Evolutionary conservation across 2,888 invertebrate genomes (phyloP).

Genomic region (Lissonota sp.): DNA sequence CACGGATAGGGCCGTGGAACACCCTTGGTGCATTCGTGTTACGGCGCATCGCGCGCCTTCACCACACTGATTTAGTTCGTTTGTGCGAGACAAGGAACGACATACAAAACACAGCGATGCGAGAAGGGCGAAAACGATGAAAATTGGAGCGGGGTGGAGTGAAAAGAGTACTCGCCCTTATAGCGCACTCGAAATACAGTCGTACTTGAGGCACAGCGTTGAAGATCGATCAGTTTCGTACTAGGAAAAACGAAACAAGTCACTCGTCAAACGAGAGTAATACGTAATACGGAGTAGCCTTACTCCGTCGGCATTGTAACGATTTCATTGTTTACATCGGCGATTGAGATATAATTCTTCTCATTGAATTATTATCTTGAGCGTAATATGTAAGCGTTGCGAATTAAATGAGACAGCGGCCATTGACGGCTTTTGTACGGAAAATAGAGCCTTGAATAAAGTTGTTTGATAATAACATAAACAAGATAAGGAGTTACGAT

Average conservation of each 20-base stretch:
- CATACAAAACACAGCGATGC: conserved; percentile 59
- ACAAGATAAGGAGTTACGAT: too few species aligned
- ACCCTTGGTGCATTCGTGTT: conserved; percentile 56
- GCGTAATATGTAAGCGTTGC: conserved; percentile 48
- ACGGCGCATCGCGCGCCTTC: conserved; percentile 45
- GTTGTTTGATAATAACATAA: too few species aligned
- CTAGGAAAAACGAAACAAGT: background rate
- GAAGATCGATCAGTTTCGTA: conserved; percentile 23
- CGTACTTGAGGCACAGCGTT: conserved; percentile 60
- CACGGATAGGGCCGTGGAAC: conserved; percentile 29
- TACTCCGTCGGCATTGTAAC: too few species aligned
- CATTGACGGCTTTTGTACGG: conserved; percentile 37
- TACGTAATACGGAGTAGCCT: too few species aligned
- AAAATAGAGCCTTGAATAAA: background rate
- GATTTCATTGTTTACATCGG: too few species aligned
- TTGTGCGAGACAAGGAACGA: conserved; percentile 40
- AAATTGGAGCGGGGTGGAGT: conserved; percentile 61
- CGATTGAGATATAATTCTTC: too few species aligned
- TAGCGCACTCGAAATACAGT: conserved; percentile 66
- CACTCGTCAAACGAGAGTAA: too few species aligned
- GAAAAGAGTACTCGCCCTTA: conserved; percentile 60
- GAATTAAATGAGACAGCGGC: conserved; percentile 20
- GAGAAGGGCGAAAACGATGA: conserved; percentile 61
- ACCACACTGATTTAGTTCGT: background rate
- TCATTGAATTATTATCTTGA: conserved; percentile 31